Evolutionary conservation across 2,888 invertebrate genomes (phyloP).

Genomic region (Tachystola acroxantha): DNA sequence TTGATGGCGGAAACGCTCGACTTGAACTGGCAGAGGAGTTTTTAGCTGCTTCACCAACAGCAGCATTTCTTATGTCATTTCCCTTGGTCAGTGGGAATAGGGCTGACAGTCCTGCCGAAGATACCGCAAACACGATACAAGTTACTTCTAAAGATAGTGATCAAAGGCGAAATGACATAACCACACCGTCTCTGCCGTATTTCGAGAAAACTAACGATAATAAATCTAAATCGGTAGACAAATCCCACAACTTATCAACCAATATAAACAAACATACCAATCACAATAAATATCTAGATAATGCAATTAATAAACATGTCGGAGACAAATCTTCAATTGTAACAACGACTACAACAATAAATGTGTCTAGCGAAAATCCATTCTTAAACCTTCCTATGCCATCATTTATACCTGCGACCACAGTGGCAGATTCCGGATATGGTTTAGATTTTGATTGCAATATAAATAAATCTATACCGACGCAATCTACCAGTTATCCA

Average conservation of each 20-base stretch:
- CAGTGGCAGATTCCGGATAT: constrained; percentile 48
- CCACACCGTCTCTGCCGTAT: constrained; percentile 26
- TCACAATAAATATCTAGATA: constrained; percentile 39
- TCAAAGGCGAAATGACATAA: constrained; percentile 35
- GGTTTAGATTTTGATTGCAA: constrained; percentile 64
- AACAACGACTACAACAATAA: constrained; percentile 26
- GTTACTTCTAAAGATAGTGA: constrained; percentile 32
- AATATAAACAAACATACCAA: constrained; percentile 36
- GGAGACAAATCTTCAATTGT: constrained; percentile 31
- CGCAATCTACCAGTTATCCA: constrained; percentile 41
- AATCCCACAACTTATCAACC: constrained; percentile 18
- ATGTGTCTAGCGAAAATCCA: constrained; percentile 52
- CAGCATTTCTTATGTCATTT: constrained; percentile 86
- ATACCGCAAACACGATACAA: constrained; percentile 33
- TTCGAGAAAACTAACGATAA: constrained; percentile 35
- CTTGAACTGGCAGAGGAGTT: constrained; percentile 77
- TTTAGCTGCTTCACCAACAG: constrained; percentile 82
- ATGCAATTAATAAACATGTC: constrained; percentile 27
- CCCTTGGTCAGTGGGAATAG: constrained; percentile 82
- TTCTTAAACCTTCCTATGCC: constrained; percentile 61
- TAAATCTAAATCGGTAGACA: constrained; percentile 28
- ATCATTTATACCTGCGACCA: constrained; percentile 49
- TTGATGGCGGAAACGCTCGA: constrained; percentile 75
- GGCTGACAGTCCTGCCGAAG: constrained; percentile 70
- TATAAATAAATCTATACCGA: constrained; percentile 46